Base-by-base conservation (phyloP, 2,888 invertebrate genomes). In the Drosophila limbata region DNA sequence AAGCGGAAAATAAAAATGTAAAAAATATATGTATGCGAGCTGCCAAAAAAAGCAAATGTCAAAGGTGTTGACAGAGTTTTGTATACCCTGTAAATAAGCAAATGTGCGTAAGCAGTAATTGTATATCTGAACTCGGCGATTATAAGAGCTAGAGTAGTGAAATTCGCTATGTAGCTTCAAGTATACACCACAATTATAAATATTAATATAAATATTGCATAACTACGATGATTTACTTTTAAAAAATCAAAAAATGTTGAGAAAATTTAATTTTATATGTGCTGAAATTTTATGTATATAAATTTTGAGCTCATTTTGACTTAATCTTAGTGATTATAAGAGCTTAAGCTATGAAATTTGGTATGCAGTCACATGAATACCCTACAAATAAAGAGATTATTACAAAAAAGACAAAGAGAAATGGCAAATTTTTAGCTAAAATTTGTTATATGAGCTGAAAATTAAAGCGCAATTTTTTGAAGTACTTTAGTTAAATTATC, bases 21-120 rank as follows among this genome's bases (percentile, higher is more conserved):
- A 6, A n/a, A 48, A 10, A 57, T 28, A 33, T 19, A 55, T 55
- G 28, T 19, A 55, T 55, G 28, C 25, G 21, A 45, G 31, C 33
- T 15, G 44, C 15, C 42, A 19, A 42, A 42, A 53, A 31, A 17
- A 19, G 17, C 31, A 15, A 42, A 11, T n/a, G 10, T 2, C 9
- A 0, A 4, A 6, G 1, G 21, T 11, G 21, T 44, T 44, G 33
- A 35, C 44, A 15, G 33, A 35, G 11, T 21, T 35, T 4, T 0
- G 6, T n/a, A 57, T 11, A 47, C 47, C 35, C 57, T 57, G 45
- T 15, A 57, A 37, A 17, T 4, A 15, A 10, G 3, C 3, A 19
- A 56, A 35, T 21, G 11, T 35, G 55, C 3, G 33, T 19, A 17
- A 33, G 17, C 45, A 28, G 9, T 6, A n/a, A n/a, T 9, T 28